Percentiles rank a stretch among this genome's conserved stretches.
Conservation (phyloP, 1,140 invertebrate genomes). For the Zaprionus nigranus region DNA sequence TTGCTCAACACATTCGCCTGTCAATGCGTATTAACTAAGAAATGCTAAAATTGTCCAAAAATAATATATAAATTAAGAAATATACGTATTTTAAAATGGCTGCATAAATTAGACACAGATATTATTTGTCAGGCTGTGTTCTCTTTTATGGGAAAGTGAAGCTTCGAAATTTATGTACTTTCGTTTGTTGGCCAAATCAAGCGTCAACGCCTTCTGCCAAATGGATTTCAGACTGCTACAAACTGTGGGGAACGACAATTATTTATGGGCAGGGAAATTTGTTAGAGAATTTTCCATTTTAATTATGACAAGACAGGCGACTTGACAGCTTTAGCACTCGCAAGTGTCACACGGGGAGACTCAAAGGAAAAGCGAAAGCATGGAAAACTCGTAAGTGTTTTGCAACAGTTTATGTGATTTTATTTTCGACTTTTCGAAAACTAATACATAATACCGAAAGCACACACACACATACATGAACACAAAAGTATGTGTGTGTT, state of each 20-base stretch:
- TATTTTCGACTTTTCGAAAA: slow-evolving; percentile 21
- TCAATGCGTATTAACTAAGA: slow-evolving; percentile 33
- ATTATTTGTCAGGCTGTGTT: slow-evolving; percentile 66
- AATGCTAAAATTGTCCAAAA: slow-evolving; percentile 22
- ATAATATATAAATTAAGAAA: slow-evolving; percentile 3
- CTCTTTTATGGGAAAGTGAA: slow-evolving; percentile 10
- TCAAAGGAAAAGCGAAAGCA: slow-evolving; percentile 28
- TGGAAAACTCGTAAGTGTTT: slow-evolving; percentile 57
- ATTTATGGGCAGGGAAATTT: slow-evolving; percentile 50
- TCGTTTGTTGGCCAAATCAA: slow-evolving; percentile 60
- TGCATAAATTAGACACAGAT: slow-evolving; percentile 62
- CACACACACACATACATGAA: slow-evolving; percentile 29
- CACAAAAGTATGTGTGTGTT: slow-evolving; percentile 22
- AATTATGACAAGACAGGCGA: slow-evolving; percentile 75
- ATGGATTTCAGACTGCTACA: slow-evolving; percentile 65
- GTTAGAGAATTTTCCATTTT: slow-evolving; percentile 57
- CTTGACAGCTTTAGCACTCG: slow-evolving; percentile 69
- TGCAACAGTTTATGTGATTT: slow-evolving; percentile 66
- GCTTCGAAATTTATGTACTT: slow-evolving; percentile 43
- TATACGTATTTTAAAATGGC: slow-evolving; percentile 48
- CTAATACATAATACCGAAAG: slow-evolving; percentile 44
- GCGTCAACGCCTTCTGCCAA: slow-evolving; percentile 67
- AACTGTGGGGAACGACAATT: slow-evolving; percentile 29
- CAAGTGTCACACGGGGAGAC: slow-evolving; percentile 49
- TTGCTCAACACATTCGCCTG: slow-evolving; percentile 37